These are phyloP conservation scores for mouse (Mus musculus) DNA, from an alignment of 2,113 vertebrate species.

Conservation along the genomic window GRCm39 chr1:109167501-109168000, in stretches of 20 bases:
- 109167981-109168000: rapidly evolving
- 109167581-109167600: no score
- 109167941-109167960: not conserved
- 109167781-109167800: not conserved
- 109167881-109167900: not conserved
- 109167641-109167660: no score
- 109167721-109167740: not conserved
- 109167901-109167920: not conserved
- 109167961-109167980: not conserved
- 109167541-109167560: not conserved
- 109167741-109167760: not conserved
- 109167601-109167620: no score
- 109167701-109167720: not conserved
- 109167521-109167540: not conserved
- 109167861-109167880: not conserved
- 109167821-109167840: not conserved
- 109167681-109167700: no score
- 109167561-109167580: no score
- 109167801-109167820: not conserved
- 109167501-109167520: not conserved
- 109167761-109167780: not conserved
- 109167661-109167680: no score
- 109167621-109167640: no score
- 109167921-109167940: rapidly evolving
- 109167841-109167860: not conserved